Conservation (phyloP, 64 coral and sea anemone genomes). For the Porites lutea region DNA sequence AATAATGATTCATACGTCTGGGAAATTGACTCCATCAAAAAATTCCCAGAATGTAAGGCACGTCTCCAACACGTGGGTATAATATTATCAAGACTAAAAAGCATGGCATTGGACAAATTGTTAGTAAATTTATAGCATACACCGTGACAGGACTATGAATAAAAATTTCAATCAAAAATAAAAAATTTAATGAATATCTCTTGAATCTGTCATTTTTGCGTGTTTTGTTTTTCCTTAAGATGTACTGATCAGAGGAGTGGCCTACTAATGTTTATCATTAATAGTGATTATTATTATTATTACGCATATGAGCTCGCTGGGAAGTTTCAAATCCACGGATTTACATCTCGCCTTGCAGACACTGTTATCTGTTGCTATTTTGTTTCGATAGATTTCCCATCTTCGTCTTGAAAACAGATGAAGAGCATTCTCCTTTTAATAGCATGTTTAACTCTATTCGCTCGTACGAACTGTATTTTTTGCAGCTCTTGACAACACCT, state of each 20-base stretch:
- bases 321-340: not conserved
- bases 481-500: not conserved
- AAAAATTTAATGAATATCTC: conserved; percentile 20
- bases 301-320: not conserved
- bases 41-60: not conserved
- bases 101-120: not conserved
- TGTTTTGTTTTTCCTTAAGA: conserved; percentile 16
- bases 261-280: conserved; percentile 2
- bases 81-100: conserved; percentile 1
- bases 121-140: not conserved
- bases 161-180: conserved; percentile 59
- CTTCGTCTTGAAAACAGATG: not conserved
- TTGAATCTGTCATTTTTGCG: conserved; percentile 24
- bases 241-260: not conserved
- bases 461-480: not conserved
- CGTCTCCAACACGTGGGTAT: not conserved
- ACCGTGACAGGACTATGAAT: conserved; percentile 21
- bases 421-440: not conserved
- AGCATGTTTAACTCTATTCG: not conserved
- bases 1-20: not conserved
- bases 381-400: not conserved
- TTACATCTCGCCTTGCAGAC: not conserved
- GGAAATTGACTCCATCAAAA: not conserved
- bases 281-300: not conserved
- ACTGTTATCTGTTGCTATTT: not conserved